Percentiles rank a stretch among this genome's conserved stretches.
phyloP scores from a whole-genome alignment of 2,113 vertebrate species.

The Salminus brasiliensis region DNA sequence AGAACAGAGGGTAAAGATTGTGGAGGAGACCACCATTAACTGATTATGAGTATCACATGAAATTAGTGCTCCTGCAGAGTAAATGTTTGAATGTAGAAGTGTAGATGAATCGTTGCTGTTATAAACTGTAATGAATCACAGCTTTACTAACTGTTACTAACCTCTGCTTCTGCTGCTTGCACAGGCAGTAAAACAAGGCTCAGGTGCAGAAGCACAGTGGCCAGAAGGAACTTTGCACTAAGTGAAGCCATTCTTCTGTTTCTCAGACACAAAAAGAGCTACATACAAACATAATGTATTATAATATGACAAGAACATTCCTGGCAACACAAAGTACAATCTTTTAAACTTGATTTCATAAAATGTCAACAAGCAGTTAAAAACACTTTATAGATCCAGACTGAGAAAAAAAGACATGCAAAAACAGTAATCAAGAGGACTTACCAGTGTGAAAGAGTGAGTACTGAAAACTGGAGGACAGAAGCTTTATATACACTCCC shows the following conservation, averaged over 20 bases:
- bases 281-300: not conserved
- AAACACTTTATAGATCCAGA: too few species aligned
- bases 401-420: too few species aligned
- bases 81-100: too few species aligned
- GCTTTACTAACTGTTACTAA: not conserved
- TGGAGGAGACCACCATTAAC: too few species aligned
- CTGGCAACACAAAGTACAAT: too few species aligned
- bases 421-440: not conserved
- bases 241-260: not conserved
- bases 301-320: too few species aligned
- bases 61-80: too few species aligned
- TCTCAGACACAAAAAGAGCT: not conserved
- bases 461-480: not conserved
- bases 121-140: too few species aligned
- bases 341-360: too few species aligned
- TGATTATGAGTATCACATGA: too few species aligned
- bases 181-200: not conserved
- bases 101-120: too few species aligned
- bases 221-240: not conserved
- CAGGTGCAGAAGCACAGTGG: not conserved
- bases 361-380: too few species aligned
- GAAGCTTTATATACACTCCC: not conserved
- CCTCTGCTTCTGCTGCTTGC: not conserved
- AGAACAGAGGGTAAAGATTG: not conserved
- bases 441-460: not conserved